Conservation (phyloP, 2,888 invertebrate genomes). For the Nezara viridula region DNA sequence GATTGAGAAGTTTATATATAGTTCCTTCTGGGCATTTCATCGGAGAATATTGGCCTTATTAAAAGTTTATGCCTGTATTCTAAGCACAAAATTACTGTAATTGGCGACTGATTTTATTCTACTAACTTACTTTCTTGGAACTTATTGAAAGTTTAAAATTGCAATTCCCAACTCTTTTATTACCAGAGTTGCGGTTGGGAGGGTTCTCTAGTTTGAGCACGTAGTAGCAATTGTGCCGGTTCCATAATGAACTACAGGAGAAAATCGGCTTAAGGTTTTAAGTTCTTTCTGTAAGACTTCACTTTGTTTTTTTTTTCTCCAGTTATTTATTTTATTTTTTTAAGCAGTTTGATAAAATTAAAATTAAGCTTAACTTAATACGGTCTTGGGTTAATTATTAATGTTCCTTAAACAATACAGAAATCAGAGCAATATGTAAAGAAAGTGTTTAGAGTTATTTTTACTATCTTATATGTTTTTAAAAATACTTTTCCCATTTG, state of each 20-base stretch:
- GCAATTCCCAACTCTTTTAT: slow-evolving; percentile 13
- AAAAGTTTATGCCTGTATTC: neutral
- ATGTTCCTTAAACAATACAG: neutral
- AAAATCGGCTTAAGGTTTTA: slow-evolving; percentile 36
- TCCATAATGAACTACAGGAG: slow-evolving; percentile 36
- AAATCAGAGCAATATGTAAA: neutral
- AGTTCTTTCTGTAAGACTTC: neutral
- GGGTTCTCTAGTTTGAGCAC: slow-evolving; percentile 20
- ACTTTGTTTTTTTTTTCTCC: neutral
- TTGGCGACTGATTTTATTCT: neutral
- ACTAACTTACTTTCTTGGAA: neutral
- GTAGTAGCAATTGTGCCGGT: slow-evolving; percentile 22
- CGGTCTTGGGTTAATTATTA: neutral
- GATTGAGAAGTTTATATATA: too few relatives aligned
- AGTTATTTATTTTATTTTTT: neutral
- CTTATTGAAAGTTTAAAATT: slow-evolving; percentile 26
- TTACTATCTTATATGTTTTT: too few relatives aligned
- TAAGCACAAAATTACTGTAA: neutral
- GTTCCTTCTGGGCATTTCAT: too few relatives aligned
- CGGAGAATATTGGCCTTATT: neutral
- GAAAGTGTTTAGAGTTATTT: too few relatives aligned
- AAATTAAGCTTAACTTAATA: neutral
- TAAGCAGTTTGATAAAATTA: neutral
- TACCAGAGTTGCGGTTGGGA: neutral
- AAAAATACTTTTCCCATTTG: too few relatives aligned